phyloP scores from a whole-genome alignment of 2,797 vertebrate genomes.

The Myotis vivesi region DNA sequence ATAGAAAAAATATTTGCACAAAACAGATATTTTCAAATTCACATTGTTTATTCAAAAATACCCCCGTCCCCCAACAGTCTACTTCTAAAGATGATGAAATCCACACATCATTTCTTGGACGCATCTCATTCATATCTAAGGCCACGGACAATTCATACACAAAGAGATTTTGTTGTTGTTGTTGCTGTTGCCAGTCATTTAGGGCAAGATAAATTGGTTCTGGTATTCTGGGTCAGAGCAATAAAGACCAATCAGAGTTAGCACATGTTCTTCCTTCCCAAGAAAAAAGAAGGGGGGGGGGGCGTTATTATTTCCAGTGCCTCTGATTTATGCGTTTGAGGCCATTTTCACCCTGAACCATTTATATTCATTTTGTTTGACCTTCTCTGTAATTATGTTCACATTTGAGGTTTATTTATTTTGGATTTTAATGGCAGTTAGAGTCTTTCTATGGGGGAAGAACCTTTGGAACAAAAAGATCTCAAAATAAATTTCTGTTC shows the following conservation, averaged over 20 bases:
- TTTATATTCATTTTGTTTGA: constrained; percentile 49
- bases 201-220: not conserved
- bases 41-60: not conserved
- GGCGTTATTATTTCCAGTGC: not conserved
- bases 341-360: not conserved
- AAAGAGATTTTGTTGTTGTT: not conserved
- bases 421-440: not conserved
- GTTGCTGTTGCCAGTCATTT: not conserved
- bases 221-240: not conserved
- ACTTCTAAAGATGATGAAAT: not conserved
- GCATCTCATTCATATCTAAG: not conserved
- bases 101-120: not conserved
- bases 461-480: not conserved
- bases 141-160: not conserved
- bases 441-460: not conserved
- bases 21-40: not conserved
- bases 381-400: constrained; percentile 52
- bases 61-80: not conserved
- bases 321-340: not conserved
- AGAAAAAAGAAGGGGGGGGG: not conserved
- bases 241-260: not conserved
- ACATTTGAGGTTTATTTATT: constrained; percentile 52
- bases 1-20: not conserved
- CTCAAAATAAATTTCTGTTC: not conserved
- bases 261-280: not conserved